Conservation (phyloP, 2,113 vertebrate species). For the Colaptes auratus region DNA sequence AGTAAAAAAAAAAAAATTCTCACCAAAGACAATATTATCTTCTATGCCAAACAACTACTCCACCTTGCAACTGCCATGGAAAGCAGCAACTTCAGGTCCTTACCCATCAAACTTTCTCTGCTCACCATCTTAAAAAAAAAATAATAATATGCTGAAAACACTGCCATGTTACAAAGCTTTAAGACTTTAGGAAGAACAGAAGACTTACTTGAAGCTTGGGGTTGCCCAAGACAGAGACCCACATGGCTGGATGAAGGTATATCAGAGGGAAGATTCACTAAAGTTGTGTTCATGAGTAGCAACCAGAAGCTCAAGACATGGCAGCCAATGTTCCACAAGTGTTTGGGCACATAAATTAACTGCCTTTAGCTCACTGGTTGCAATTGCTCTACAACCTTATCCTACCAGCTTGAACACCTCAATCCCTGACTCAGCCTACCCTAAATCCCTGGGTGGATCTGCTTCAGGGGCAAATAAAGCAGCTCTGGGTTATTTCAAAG, state of each 20-base stretch:
- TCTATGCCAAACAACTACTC: background rate
- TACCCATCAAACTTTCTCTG: background rate
- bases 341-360: background rate
- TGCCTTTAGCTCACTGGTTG: background rate
- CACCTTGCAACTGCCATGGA: background rate
- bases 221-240: background rate
- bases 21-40: background rate
- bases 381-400: background rate
- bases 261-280: rapidly evolving
- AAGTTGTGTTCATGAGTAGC: rapidly evolving
- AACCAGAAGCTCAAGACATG: rapidly evolving
- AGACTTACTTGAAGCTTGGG: background rate
- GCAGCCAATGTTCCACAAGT: background rate
- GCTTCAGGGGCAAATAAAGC: background rate
- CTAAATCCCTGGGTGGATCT: background rate
- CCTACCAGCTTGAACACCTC: background rate
- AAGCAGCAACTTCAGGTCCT: background rate
- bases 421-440: background rate
- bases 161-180: rapidly evolving
- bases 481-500: background rate
- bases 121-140: background rate
- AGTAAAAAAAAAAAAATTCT: background rate
- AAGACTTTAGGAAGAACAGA: background rate
- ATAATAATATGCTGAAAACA: background rate
- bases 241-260: rapidly evolving